Evolutionary conservation across 2,888 invertebrate genomes (phyloP).

Genomic region (Eupithecia inturbata): DNA sequence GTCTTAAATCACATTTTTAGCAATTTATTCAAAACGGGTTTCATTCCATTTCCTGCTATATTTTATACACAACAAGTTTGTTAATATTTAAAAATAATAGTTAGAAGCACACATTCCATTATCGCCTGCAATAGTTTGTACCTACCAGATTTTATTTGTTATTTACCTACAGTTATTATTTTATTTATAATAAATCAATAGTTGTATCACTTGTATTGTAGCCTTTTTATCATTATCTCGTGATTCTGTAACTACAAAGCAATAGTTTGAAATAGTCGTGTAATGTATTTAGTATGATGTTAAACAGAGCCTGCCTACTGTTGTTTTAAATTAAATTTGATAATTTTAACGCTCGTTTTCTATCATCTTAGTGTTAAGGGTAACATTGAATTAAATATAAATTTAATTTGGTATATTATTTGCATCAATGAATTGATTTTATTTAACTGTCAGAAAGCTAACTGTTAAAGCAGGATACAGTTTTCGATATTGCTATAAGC

Average conservation of each 20-base stretch:
- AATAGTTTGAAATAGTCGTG: constrained; percentile 55
- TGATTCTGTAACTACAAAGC: constrained; percentile 58
- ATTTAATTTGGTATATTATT: not conserved
- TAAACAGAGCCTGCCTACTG: constrained; percentile 22
- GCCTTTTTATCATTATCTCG: constrained; percentile 36
- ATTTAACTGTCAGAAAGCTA: not conserved
- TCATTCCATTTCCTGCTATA: constrained; percentile 61
- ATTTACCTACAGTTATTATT: constrained; percentile 40
- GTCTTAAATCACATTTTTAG: constrained; percentile 17
- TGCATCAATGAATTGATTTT: not conserved
- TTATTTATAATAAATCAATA: constrained; percentile 36
- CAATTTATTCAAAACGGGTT: constrained; percentile 55
- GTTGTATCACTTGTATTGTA: constrained; percentile 17
- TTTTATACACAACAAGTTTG: constrained; percentile 41
- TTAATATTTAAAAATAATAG: constrained; percentile 32
- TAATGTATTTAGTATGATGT: constrained; percentile 49
- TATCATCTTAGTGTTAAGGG: constrained; percentile 6
- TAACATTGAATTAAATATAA: constrained; percentile 8
- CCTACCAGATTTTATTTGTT: constrained; percentile 56
- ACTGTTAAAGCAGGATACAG: constrained; percentile 1
- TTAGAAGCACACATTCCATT: constrained; percentile 47
- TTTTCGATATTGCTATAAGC: constrained; percentile 4
- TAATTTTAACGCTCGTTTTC: constrained; percentile 20
- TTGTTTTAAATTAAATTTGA: constrained; percentile 36
- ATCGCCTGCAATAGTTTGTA: constrained; percentile 73